Percentiles rank a stretch among this genome's conserved stretches.
Evolutionary conservation across 2,797 vertebrate genomes (phyloP).

Genomic region (Loris lydekkerianus): DNA sequence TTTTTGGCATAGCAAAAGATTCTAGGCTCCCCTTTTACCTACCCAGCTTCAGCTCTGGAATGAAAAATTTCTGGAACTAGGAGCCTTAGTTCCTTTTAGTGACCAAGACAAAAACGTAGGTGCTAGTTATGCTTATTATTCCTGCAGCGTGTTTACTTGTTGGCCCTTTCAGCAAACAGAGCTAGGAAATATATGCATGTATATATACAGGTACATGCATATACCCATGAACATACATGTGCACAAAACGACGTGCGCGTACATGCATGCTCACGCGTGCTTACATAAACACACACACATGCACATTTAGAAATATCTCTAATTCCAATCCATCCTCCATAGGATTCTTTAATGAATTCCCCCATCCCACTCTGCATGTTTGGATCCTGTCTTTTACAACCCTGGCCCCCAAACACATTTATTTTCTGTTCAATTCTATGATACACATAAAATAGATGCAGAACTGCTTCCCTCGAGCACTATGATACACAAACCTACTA

Average conservation of each 20-base stretch:
- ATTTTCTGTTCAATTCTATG: background rate
- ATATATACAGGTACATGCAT: background rate
- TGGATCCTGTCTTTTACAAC: background rate
- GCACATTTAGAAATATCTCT: background rate
- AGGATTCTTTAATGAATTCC: background rate
- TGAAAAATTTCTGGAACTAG: background rate
- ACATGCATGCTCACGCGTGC: background rate
- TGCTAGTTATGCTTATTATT: background rate
- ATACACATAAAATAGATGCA: background rate
- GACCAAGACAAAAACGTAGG: slow-evolving; percentile 4
- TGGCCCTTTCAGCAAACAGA: background rate
- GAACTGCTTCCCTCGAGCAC: background rate
- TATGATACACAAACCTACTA: background rate
- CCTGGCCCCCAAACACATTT: background rate
- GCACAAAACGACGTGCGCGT: no score
- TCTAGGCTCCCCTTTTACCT: background rate
- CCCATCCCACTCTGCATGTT: background rate
- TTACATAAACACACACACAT: background rate
- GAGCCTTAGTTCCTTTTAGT: slow-evolving; percentile 1
- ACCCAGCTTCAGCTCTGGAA: background rate
- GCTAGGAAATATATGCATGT: background rate
- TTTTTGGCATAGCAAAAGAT: background rate
- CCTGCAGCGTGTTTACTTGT: background rate
- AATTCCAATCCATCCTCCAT: background rate
- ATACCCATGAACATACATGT: background rate